A percentile compares a stretch with the other conserved stretches of the same genome.
Evolutionary conservation across 2,888 invertebrate genomes (phyloP).

Genomic region (Onchidella celtica): DNA sequence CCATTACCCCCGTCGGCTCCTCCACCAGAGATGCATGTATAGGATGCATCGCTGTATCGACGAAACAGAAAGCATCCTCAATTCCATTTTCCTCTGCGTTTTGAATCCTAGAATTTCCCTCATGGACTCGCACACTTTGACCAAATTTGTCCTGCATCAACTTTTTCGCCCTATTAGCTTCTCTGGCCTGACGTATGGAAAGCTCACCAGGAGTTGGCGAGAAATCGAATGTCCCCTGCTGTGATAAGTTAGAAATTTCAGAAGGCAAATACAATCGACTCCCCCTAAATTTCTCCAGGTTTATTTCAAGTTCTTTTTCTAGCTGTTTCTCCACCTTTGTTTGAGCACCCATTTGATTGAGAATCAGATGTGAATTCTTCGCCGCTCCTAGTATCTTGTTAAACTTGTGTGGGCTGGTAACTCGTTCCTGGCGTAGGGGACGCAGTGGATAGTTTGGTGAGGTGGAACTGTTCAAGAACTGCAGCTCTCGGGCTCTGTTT

Average conservation of each 20-base stretch:
- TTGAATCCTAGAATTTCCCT: neutral
- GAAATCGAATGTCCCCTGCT: constrained; percentile 38
- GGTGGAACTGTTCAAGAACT: constrained; percentile 20
- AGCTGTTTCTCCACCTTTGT: constrained; percentile 67
- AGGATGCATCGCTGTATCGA: neutral
- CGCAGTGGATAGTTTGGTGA: constrained; percentile 16
- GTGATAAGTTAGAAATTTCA: constrained; percentile 18
- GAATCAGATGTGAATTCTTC: constrained; percentile 63
- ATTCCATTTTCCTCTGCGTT: neutral
- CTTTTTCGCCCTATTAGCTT: constrained; percentile 44
- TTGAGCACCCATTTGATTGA: constrained; percentile 64
- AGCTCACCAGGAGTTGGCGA: constrained; percentile 50
- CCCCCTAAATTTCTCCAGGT: constrained; percentile 62
- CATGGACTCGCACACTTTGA: neutral
- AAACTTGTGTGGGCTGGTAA: constrained; percentile 40
- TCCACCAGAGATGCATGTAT: neutral
- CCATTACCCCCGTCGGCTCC: constrained; percentile 2
- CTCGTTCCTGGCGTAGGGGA: constrained; percentile 8
- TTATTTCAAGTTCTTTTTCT: constrained; percentile 64
- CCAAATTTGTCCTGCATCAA: neutral
- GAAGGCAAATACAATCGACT: constrained; percentile 55
- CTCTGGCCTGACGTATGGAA: constrained; percentile 42
- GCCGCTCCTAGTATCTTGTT: constrained; percentile 64
- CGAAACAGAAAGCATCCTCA: neutral
- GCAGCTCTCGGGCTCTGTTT: constrained; percentile 10